Evolutionary conservation across 2,888 invertebrate genomes (phyloP).

Genomic region (Andricus curvator): DNA sequence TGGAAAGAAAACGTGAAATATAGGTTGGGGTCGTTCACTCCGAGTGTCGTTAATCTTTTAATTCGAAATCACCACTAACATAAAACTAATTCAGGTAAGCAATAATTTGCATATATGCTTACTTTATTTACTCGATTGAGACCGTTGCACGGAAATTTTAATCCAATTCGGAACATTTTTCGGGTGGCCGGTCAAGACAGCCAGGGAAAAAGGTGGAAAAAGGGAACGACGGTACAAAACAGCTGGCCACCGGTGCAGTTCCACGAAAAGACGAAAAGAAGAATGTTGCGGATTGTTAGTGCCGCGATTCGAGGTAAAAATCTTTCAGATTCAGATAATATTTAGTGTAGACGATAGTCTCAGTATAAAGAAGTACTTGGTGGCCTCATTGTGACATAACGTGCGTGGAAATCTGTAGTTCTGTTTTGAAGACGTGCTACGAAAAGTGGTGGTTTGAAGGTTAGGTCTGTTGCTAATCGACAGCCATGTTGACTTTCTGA

Average conservation of each 20-base stretch:
- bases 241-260: constrained; percentile 65
- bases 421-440: not conserved
- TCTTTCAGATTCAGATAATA: not conserved
- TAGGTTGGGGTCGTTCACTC: constrained; percentile 32
- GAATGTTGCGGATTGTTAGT: constrained; percentile 69
- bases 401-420: not conserved
- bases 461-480: not conserved
- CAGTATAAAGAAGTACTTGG: not conserved
- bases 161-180: constrained; percentile 77
- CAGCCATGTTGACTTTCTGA: constrained; percentile 28
- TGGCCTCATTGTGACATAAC: not conserved
- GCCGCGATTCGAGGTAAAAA: constrained; percentile 63
- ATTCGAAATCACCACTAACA: not conserved
- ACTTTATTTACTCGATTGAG: constrained; percentile 73
- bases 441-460: not conserved
- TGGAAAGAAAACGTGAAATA: constrained; percentile 16
- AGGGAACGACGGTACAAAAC: constrained; percentile 64
- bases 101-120: constrained; percentile 44
- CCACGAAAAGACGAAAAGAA: constrained; percentile 64
- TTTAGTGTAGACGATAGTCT: not conserved
- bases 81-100: constrained; percentile 4
- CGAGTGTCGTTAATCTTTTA: not conserved
- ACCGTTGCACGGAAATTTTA: constrained; percentile 77
- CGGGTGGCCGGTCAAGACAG: constrained; percentile 71
- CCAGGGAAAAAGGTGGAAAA: constrained; percentile 44